Percentiles rank a stretch among this genome's conserved stretches.
Evolutionary conservation across 2,797 vertebrate genomes (phyloP).

Genomic region (Phalanger gymnotis): DNA sequence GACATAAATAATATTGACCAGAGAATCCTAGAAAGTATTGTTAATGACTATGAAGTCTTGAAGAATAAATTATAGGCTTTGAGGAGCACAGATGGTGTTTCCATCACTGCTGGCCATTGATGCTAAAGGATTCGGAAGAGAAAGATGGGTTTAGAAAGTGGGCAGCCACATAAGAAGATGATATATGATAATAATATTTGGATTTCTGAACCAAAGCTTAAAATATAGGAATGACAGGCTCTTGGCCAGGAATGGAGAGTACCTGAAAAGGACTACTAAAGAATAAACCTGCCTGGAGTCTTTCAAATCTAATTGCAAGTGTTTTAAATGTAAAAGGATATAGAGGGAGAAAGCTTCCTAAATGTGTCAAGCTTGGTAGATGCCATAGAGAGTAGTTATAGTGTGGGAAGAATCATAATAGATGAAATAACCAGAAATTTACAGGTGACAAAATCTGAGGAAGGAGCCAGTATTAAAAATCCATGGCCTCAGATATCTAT

Average conservation of each 20-base stretch:
- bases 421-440: neutral
- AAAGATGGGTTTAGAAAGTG: neutral
- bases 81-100: neutral
- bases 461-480: neutral
- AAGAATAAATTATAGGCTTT: neutral
- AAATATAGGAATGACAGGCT: neutral
- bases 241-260: neutral
- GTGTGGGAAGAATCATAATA: neutral
- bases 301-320: neutral
- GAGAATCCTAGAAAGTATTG: neutral
- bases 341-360: neutral
- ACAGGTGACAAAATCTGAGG: neutral
- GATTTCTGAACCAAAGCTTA: neutral
- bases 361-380: neutral
- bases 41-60: neutral
- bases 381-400: neutral
- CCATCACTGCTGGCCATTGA: neutral
- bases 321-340: neutral
- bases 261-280: neutral
- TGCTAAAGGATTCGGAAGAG: neutral
- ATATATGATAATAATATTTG: neutral
- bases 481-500: neutral
- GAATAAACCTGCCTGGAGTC: neutral
- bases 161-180: neutral
- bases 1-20: neutral